Evolutionary conservation across 2,888 invertebrate genomes (phyloP), one percentile per base, ranked within the genome.

Genomic region (Dynastes grantii): DNA sequence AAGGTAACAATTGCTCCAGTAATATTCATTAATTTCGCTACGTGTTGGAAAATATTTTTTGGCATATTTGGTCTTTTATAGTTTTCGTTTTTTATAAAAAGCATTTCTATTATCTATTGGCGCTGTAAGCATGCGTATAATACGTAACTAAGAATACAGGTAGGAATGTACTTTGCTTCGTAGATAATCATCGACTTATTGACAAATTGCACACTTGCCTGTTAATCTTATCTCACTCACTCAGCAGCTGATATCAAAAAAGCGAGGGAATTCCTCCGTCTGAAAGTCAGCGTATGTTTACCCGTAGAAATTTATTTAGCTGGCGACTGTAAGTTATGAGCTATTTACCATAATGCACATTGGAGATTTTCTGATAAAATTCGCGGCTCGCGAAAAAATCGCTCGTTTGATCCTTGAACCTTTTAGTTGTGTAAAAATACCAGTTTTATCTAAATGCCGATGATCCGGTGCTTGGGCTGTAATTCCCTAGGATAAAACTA

Each of bases 131-230:
- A 11, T 45, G 8, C 8, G 45, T 9, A 45, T 9, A 45, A 55
- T 55, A 55, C n/a, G 55, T 55, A 55, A 55, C 55, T 32, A 55
- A 13, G 5, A 55, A 13, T 11, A 40, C n/a, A 58, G 45, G 27
- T 22, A 58, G 16, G 58, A 75, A 61, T 40, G 58, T 58, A 75
- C 73, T 49, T 40, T 61, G 61, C 8, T 61, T 58, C 45, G 27
- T 22, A 45, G 49, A 75, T 75, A 55, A 71, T 55, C 58, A 40
- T 45, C 27, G 45, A 49, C 40, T 58, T 75, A 75, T 75, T 75
- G 73, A 63, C 73, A 61, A 75, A 75, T 75, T 75, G 61, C 73
- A 61, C 61, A 75, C 73, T 75, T 61, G 61, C 61, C 45, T 22
- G 55, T 45, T 75, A 75, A 75, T 75, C 73, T 75, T 75, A 75